Evolutionary conservation across 2,888 invertebrate genomes (phyloP).

Genomic region (Lutraria lutraria): DNA sequence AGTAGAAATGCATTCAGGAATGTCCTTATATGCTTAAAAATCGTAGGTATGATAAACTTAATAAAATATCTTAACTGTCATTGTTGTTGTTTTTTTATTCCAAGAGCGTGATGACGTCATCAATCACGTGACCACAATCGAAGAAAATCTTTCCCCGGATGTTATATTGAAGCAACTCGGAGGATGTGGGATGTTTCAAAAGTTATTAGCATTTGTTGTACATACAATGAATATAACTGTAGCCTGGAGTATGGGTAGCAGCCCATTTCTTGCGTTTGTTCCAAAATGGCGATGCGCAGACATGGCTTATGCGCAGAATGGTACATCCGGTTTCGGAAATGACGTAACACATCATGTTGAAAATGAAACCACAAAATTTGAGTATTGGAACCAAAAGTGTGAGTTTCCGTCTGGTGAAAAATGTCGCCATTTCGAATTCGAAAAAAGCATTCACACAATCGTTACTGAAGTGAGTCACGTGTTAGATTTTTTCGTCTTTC

Average conservation of each 20-base stretch:
- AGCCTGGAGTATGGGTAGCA: conserved; percentile 52
- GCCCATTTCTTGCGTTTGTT: conserved; percentile 50
- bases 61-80: too few relatives aligned
- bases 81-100: too few relatives aligned
- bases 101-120: background rate
- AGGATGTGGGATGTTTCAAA: conserved; percentile 55
- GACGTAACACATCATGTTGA: too few relatives aligned
- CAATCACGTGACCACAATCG: background rate
- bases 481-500: background rate
- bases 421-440: conserved; percentile 42
- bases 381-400: conserved; percentile 28
- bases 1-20: too few relatives aligned
- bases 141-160: conserved; percentile 44
- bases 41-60: too few relatives aligned
- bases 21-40: too few relatives aligned
- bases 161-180: conserved; percentile 51
- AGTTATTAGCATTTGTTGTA: conserved; percentile 28
- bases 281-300: conserved; percentile 55
- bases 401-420: background rate
- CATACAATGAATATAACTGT: conserved; percentile 55
- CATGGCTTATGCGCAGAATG: background rate
- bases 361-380: background rate
- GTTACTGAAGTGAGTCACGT: conserved; percentile 49
- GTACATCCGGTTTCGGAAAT: background rate
- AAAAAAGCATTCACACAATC: conserved; percentile 42